Percentiles rank a stretch among this genome's conserved stretches.
phyloP scores from a whole-genome alignment of 2,113 vertebrate species.

The Ophthalmolycus amberensis region DNA sequence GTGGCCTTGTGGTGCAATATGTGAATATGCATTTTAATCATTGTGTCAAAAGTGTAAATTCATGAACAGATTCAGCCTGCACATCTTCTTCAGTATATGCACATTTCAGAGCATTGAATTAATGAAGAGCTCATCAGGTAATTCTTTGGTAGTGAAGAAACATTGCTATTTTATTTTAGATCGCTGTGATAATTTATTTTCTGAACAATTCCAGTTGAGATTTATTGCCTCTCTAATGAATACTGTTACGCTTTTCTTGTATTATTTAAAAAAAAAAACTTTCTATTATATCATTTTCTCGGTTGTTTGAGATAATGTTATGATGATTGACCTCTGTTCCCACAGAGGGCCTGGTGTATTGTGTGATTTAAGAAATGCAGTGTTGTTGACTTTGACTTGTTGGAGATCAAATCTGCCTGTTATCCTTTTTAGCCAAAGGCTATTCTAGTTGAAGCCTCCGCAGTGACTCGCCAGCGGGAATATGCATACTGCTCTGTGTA shows the following conservation, averaged over 20 bases:
- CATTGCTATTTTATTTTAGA: conserved; percentile 3
- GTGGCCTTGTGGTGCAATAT: background rate
- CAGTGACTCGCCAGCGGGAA: conserved; percentile 6
- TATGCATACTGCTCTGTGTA: conserved; percentile 46
- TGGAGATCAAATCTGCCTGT: conserved; percentile 4
- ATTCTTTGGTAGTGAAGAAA: background rate
- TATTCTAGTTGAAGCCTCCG: conserved; percentile 28
- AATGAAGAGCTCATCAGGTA: background rate
- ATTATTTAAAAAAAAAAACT: background rate
- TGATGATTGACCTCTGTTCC: conserved; percentile 4
- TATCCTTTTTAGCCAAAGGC: conserved; percentile 12
- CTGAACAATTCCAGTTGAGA: background rate
- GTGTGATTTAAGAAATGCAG: conserved; percentile 4
- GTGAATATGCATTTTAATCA: background rate
- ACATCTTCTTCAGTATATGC: background rate
- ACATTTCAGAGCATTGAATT: background rate
- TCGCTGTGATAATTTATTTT: conserved; percentile 21
- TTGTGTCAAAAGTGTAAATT: background rate
- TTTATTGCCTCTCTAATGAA: conserved; percentile 23
- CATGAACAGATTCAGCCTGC: background rate
- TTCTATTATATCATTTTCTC: background rate
- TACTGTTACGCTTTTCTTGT: background rate
- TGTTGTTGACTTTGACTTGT: conserved; percentile 23
- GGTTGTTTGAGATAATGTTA: background rate
- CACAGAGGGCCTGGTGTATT: background rate